phyloP scores from a whole-genome alignment of 2,113 vertebrate genomes.

The Leucoraja erinaceus region DNA sequence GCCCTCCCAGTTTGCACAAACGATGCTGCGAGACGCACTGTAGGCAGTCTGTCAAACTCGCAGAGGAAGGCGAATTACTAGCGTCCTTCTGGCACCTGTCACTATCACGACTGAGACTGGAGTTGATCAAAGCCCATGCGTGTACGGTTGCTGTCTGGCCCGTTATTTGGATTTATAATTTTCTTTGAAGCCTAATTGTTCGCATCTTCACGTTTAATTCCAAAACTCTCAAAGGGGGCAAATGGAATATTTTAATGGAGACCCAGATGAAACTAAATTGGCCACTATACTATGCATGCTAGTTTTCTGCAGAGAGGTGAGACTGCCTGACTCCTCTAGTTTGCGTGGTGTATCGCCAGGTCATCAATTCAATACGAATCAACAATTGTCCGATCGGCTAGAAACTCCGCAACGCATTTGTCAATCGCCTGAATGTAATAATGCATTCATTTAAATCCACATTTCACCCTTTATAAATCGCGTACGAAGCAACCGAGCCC shows the following conservation, averaged over 20 bases:
- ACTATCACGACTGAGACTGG: neutral
- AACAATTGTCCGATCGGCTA: neutral
- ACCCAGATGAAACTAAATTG: neutral
- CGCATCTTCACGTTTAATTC: neutral
- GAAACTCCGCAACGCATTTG: neutral
- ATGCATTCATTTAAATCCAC: neutral
- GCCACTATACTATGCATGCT: neutral
- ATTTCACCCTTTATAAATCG: neutral
- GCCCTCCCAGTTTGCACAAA: neutral
- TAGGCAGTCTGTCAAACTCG: too few relatives aligned
- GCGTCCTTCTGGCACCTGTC: neutral
- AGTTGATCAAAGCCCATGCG: neutral
- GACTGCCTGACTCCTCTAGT: neutral
- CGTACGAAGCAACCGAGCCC: neutral
- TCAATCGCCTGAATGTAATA: neutral
- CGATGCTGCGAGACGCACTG: neutral
- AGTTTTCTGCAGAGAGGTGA: neutral
- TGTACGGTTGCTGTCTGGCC: neutral
- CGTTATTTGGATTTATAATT: neutral
- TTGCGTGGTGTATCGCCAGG: too few relatives aligned
- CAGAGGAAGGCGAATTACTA: neutral
- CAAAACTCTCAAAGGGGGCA: neutral
- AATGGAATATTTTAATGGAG: neutral
- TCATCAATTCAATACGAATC: neutral
- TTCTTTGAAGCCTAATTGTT: neutral